Conservation (phyloP, 2,888 invertebrate genomes). For the Argyra leucocephala region DNA sequence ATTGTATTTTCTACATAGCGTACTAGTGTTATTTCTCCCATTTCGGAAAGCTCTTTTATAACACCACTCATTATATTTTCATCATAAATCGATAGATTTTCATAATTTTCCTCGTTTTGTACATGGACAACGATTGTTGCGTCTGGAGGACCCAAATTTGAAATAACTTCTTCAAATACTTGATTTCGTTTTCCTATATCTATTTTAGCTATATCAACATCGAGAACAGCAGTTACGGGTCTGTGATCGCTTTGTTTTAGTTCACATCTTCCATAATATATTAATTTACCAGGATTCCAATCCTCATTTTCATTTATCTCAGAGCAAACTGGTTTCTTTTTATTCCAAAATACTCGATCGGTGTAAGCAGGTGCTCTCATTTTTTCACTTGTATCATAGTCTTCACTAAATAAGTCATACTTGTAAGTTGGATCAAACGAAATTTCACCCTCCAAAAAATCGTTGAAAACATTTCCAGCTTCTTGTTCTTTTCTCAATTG, state of each 20-base stretch:
- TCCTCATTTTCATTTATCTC: conserved; percentile 35
- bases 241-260: conserved; percentile 95
- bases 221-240: conserved; percentile 86
- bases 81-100: conserved; percentile 58
- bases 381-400: conserved; percentile 98
- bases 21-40: conserved; percentile 83
- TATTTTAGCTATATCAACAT: conserved; percentile 75
- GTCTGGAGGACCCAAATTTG: conserved; percentile 87
- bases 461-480: conserved; percentile 77
- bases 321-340: neutral
- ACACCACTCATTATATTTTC: conserved; percentile 70
- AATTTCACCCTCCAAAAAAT: conserved; percentile 85
- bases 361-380: conserved; percentile 97
- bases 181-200: conserved; percentile 64
- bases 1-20: conserved; percentile 82
- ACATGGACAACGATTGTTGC: conserved; percentile 75
- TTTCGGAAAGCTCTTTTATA: conserved; percentile 69
- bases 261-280: conserved; percentile 85
- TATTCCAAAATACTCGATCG: conserved; percentile 88
- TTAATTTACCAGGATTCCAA: conserved; percentile 66
- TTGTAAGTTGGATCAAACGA: conserved; percentile 95
- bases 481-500: conserved; percentile 75
- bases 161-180: conserved; percentile 76
- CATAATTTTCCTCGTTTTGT: conserved; percentile 42
- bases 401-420: conserved; percentile 96